phyloP scores from a whole-genome alignment of 2,113 vertebrate species.

The Pollachius pollachius region DNA sequence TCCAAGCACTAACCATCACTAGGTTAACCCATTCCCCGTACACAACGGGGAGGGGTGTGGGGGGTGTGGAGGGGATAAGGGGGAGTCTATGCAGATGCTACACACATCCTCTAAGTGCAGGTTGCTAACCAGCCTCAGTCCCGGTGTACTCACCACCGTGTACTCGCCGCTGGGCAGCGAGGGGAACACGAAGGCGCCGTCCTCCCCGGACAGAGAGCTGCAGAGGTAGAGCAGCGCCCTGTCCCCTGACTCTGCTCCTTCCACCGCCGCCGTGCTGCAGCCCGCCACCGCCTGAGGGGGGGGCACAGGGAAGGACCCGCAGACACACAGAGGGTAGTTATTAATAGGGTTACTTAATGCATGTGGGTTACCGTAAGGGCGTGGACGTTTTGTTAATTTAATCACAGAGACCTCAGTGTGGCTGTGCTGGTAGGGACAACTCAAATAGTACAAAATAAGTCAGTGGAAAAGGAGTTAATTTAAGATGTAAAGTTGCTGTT shows the following conservation, averaged over 20 bases:
- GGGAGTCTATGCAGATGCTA: too few species aligned
- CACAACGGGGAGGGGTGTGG: too few species aligned
- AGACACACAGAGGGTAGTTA: neutral
- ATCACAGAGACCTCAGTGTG: too few species aligned
- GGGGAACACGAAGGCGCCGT: conserved; percentile 87
- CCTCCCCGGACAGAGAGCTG: conserved; percentile 84
- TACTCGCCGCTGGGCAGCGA: conserved; percentile 91
- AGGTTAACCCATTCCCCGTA: too few species aligned
- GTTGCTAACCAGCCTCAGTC: neutral
- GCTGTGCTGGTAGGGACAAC: too few species aligned
- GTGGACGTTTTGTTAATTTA: neutral
- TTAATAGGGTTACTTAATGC: neutral
- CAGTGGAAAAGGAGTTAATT: too few species aligned
- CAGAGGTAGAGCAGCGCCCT: conserved; percentile 84
- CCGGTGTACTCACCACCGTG: conserved; percentile 79
- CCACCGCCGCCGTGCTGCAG: conserved; percentile 82
- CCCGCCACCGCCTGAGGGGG: conserved; percentile 81
- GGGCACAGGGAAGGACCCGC: neutral
- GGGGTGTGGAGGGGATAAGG: too few species aligned
- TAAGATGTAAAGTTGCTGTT: too few species aligned
- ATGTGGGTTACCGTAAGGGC: neutral
- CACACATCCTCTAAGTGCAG: too few species aligned
- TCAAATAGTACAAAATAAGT: too few species aligned
- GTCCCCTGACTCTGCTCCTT: conserved; percentile 80
- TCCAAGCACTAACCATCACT: too few species aligned